These are phyloP conservation scores for Tinea trinotella DNA, from an alignment of 2,888 invertebrate genomes.

Conservation along the genomic window DNA sequence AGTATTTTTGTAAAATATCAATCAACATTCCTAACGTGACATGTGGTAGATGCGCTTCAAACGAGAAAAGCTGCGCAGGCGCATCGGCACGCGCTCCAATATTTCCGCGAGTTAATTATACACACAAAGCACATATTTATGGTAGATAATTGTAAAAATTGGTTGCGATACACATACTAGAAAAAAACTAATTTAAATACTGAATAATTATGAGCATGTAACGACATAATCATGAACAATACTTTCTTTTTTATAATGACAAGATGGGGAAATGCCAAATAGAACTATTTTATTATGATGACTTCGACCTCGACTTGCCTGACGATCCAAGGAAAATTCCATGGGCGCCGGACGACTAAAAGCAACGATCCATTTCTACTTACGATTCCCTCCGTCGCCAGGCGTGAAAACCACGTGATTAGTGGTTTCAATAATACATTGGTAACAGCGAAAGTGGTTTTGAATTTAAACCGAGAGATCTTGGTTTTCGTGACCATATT, in stretches of 20 bases:
- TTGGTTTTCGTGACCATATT: no score
- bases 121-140: slow-evolving; percentile 7
- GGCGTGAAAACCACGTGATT: no score
- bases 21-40: slow-evolving; percentile 15
- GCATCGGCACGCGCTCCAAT: slow-evolving; percentile 5
- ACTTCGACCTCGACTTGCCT: no score
- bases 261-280: no score
- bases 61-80: slow-evolving; percentile 9
- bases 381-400: no score
- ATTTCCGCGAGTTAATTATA: slow-evolving; percentile 16
- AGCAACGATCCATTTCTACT: no score
- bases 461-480: no score
- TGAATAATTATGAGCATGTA: not conserved
- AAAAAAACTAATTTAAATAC: slow-evolving; percentile 9
- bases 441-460: no score
- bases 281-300: no score
- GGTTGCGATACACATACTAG: not conserved
- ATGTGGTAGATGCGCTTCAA: not conserved
- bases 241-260: slow-evolving; percentile 6
- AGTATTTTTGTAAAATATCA: not conserved
- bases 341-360: no score
- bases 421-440: no score
- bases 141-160: not conserved
- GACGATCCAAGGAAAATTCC: no score
- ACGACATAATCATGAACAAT: not conserved